Evolutionary conservation across 1,140 invertebrate species (phyloP).

Genomic region (Chrysopa pallens): DNA sequence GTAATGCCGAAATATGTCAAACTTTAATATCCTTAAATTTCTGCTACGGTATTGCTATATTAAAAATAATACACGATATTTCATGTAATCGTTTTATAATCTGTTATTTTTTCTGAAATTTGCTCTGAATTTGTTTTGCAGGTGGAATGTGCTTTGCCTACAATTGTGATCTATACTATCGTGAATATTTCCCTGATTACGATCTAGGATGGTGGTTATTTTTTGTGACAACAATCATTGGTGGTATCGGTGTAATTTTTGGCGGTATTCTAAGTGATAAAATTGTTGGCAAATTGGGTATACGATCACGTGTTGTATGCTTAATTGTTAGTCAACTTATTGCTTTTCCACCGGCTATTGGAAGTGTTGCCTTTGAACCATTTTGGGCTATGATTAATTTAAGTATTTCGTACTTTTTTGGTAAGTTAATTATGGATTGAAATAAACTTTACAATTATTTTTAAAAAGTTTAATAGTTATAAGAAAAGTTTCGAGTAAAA

Average conservation of each 20-base stretch:
- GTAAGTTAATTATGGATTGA: too few relatives aligned
- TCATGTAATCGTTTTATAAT: too few relatives aligned
- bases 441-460: too few relatives aligned
- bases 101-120: too few relatives aligned
- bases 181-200: constrained; percentile 69
- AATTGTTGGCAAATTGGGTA: constrained; percentile 72
- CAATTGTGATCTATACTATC: constrained; percentile 76
- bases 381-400: constrained; percentile 72
- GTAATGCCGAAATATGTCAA: too few relatives aligned
- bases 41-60: too few relatives aligned
- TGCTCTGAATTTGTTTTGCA: too few relatives aligned
- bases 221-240: constrained; percentile 69
- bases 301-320: constrained; percentile 65
- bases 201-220: constrained; percentile 79
- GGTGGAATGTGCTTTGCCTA: constrained; percentile 79
- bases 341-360: constrained; percentile 75
- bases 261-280: constrained; percentile 81
- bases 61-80: too few relatives aligned
- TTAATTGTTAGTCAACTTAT: constrained; percentile 70
- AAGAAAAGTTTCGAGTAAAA: too few relatives aligned
- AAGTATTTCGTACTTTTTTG: constrained; percentile 69
- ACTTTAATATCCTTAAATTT: too few relatives aligned
- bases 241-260: constrained; percentile 69
- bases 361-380: constrained; percentile 68
- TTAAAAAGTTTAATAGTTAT: too few relatives aligned